phyloP scores from a whole-genome alignment of 1,140 invertebrate genomes.

The Drosophila tsacasi region DNA sequence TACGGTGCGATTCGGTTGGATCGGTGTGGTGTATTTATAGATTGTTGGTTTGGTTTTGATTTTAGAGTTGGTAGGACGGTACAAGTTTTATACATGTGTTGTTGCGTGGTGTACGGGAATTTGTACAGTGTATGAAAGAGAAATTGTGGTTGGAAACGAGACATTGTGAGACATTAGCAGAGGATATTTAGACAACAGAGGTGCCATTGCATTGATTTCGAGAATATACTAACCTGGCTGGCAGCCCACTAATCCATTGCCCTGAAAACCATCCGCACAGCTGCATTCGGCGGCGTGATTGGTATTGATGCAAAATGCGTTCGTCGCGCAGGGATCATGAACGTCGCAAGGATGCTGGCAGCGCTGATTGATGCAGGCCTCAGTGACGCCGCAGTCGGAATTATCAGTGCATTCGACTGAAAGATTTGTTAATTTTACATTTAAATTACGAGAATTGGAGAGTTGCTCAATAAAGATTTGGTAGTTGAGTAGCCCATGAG shows the following conservation, averaged over 20 bases:
- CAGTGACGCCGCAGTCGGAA: conserved; percentile 91
- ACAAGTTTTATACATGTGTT: conserved; percentile 66
- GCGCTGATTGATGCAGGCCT: conserved; percentile 92
- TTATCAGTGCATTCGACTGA: conserved; percentile 92
- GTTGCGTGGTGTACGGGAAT: conserved; percentile 64
- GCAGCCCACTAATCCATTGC: conserved; percentile 93
- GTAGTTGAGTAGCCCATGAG: conserved; percentile 1
- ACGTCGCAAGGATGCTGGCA: conserved; percentile 93
- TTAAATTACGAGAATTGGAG: neutral
- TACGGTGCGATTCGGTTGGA: conserved; percentile 85
- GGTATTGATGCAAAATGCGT: conserved; percentile 95
- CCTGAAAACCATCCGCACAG: conserved; percentile 93
- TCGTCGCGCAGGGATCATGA: conserved; percentile 92
- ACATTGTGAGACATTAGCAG: conserved; percentile 64
- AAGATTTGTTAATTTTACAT: conserved; percentile 7
- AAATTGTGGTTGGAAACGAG: conserved; percentile 55
- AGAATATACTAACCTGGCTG: conserved; percentile 88
- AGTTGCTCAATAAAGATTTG: neutral
- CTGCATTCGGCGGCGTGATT: conserved; percentile 94
- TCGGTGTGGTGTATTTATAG: conserved; percentile 73
- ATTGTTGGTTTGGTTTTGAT: conserved; percentile 21
- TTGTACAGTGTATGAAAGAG: conserved; percentile 80
- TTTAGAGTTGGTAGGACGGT: conserved; percentile 55
- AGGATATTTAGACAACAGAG: conserved; percentile 43
- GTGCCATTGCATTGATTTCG: conserved; percentile 33